A percentile compares a stretch with the other conserved stretches of the same genome.
Evolutionary conservation across 1,140 invertebrate genomes (phyloP).

Genomic region (Metaphire vulgaris): DNA sequence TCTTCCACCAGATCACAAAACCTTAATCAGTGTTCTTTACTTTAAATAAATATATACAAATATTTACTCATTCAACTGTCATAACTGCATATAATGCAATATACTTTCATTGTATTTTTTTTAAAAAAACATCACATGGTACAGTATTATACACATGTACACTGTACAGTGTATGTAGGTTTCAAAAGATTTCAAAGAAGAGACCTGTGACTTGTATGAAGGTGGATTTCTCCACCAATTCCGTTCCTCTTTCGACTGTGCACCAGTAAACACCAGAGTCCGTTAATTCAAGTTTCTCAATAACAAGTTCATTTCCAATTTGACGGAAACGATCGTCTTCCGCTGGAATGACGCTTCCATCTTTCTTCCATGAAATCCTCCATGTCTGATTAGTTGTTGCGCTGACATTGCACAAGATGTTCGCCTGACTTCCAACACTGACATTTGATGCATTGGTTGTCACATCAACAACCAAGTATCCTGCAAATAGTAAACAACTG

Average conservation of each 20-base stretch:
- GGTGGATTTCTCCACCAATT: not conserved
- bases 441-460: not conserved
- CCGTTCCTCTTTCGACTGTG: not conserved
- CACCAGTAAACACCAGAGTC: not conserved
- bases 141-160: too few relatives aligned
- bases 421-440: not conserved
- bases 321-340: not conserved
- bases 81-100: too few relatives aligned
- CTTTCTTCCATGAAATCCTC: not conserved
- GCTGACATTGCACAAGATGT: not conserved
- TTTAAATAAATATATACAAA: too few relatives aligned
- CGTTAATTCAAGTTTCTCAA: not conserved
- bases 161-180: too few relatives aligned
- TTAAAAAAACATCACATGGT: too few relatives aligned
- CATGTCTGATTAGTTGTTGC: not conserved
- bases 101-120: too few relatives aligned
- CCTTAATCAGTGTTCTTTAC: too few relatives aligned
- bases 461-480: not conserved
- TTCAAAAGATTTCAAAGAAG: too few relatives aligned
- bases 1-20: too few relatives aligned
- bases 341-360: not conserved
- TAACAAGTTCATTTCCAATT: not conserved
- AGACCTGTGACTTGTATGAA: not conserved
- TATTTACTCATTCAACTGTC: too few relatives aligned
- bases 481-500: not conserved